Conservation (phyloP, 2,797 vertebrate genomes). For the Trematomus bernacchii region DNA sequence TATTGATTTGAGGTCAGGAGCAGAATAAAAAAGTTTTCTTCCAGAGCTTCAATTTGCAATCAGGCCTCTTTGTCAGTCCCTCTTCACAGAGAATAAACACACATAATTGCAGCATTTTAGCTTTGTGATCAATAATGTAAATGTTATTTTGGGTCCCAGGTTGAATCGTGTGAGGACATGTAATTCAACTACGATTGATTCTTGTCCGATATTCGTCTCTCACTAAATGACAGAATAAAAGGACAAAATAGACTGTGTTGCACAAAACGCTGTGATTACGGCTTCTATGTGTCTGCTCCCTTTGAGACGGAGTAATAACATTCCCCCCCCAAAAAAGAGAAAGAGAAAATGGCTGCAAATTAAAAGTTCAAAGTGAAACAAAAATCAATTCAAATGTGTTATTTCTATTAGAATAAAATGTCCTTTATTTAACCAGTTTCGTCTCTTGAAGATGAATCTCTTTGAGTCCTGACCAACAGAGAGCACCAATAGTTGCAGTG, state of each 20-base stretch:
- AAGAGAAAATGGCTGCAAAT: slow-evolving; percentile 23
- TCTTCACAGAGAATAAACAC: background rate
- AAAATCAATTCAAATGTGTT: background rate
- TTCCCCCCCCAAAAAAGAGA: background rate
- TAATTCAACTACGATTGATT: slow-evolving; percentile 49
- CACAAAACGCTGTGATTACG: slow-evolving; percentile 50
- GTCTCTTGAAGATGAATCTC: background rate
- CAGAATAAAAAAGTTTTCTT: slow-evolving; percentile 44
- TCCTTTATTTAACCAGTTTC: background rate
- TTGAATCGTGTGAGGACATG: slow-evolving; percentile 22
- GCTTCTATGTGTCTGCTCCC: slow-evolving; percentile 32
- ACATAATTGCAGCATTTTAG: background rate
- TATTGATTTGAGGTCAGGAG: slow-evolving; percentile 56
- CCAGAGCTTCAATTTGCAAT: slow-evolving; percentile 40
- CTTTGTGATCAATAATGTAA: slow-evolving; percentile 54
- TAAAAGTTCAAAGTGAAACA: slow-evolving; percentile 33
- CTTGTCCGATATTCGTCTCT: slow-evolving; percentile 22
- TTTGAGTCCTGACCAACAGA: slow-evolving; percentile 3
- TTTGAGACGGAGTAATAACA: slow-evolving; percentile 52
- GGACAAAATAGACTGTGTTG: slow-evolving; percentile 3
- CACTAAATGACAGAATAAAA: slow-evolving; percentile 41
- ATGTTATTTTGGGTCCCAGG: slow-evolving; percentile 32
- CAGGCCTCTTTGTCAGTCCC: slow-evolving; percentile 19
- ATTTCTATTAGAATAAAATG: slow-evolving; percentile 15
- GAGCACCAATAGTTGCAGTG: background rate